These are phyloP conservation scores for Caprella mutica DNA, from an alignment of 2,888 invertebrate species.

Conservation along the genomic window DNA sequence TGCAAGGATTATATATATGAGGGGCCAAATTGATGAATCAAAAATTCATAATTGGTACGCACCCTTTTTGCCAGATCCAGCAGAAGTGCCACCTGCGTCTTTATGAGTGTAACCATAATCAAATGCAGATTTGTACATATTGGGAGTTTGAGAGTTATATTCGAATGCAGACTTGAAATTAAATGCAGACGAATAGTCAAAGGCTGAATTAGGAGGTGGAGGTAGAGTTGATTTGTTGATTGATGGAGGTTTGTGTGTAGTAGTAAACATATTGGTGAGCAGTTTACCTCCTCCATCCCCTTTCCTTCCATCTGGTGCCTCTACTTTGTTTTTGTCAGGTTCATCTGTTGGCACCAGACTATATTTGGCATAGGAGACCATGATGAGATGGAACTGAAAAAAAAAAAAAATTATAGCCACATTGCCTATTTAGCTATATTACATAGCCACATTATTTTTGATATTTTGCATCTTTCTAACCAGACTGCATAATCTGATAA, in stretches of 20 bases:
- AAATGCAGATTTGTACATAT: conserved; percentile 33
- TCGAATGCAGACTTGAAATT: conserved; percentile 34
- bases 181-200: conserved; percentile 33
- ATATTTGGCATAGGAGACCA: conserved; percentile 34
- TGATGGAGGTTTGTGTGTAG: conserved; percentile 5
- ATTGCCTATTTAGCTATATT: too few species aligned
- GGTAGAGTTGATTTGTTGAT: conserved; percentile 4
- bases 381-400: conserved; percentile 7
- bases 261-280: neutral
- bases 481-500: too few species aligned
- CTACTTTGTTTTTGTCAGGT: conserved; percentile 13
- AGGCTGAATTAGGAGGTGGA: conserved; percentile 15
- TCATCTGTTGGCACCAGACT: conserved; percentile 33
- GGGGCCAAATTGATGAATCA: too few species aligned
- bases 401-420: too few species aligned
- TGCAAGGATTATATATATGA: too few species aligned
- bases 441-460: too few species aligned
- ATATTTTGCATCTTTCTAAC: too few species aligned
- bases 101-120: conserved; percentile 34
- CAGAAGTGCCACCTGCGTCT: conserved; percentile 14
- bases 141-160: conserved; percentile 23
- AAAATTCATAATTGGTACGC: too few species aligned
- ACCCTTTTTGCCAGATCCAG: conserved; percentile 30
- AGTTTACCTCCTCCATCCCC: neutral
- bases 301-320: neutral